phyloP scores from a whole-genome alignment of 2,797 vertebrate genomes.

The Staurois parvus region DNA sequence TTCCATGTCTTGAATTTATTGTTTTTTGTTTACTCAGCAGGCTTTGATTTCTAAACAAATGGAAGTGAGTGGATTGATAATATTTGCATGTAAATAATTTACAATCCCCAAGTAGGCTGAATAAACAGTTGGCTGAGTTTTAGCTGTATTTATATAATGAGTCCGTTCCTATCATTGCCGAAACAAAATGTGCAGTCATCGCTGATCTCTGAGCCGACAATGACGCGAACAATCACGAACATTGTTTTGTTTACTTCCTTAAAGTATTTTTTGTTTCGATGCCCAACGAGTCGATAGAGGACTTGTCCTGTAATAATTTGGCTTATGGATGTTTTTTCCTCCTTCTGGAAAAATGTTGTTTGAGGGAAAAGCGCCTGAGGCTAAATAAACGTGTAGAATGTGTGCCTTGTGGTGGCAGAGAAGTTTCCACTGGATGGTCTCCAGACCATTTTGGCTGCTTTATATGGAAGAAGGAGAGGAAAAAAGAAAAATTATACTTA shows the following conservation, averaged over 20 bases:
- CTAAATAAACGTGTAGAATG: slow-evolving; percentile 59
- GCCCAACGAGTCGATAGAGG: slow-evolving; percentile 28
- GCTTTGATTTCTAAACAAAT: too few species aligned
- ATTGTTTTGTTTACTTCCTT: not conserved
- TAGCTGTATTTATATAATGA: too few species aligned
- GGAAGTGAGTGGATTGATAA: too few species aligned
- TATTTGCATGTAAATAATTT: too few species aligned
- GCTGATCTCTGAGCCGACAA: not conserved
- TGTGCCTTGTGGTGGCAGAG: slow-evolving; percentile 49
- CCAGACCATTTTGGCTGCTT: slow-evolving; percentile 53
- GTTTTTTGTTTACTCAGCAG: too few species aligned
- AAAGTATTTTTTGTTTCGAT: slow-evolving; percentile 2
- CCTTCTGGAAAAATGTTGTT: slow-evolving; percentile 58
- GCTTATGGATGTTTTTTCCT: slow-evolving; percentile 33
- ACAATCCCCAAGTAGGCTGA: too few species aligned
- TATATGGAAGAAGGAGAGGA: slow-evolving; percentile 52
- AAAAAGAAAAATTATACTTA: slow-evolving; percentile 51
- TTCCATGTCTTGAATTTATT: too few species aligned
- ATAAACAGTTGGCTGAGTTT: too few species aligned
- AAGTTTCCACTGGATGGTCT: slow-evolving; percentile 57
- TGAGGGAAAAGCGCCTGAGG: slow-evolving; percentile 50
- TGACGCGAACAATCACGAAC: not conserved
- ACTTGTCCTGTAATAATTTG: slow-evolving; percentile 47
- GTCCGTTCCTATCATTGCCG: too few species aligned
- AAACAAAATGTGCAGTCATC: not conserved